Evolutionary conservation across 2,113 vertebrate species (phyloP).

Genomic region (Oxygymnocypris stewartii): DNA sequence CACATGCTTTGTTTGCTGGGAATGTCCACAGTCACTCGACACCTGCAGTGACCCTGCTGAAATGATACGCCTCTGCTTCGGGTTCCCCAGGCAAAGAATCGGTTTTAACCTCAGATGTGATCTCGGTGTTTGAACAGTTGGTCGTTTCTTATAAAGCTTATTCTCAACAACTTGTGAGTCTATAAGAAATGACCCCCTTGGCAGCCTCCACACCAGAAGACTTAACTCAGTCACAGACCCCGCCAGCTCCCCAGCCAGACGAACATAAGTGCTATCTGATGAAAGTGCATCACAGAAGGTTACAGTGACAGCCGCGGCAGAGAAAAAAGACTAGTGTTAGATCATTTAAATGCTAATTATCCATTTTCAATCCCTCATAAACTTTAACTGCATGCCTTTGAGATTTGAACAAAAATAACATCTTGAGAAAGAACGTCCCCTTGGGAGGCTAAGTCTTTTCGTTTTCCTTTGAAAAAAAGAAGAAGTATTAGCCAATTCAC

Average conservation of each 20-base stretch:
- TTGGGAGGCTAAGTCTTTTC: constrained; percentile 37
- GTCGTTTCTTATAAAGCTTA: constrained; percentile 33
- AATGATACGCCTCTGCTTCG: constrained; percentile 11
- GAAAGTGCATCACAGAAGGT: constrained; percentile 48
- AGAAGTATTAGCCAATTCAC: constrained; percentile 28
- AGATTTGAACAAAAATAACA: constrained; percentile 60
- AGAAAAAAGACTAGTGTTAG: constrained; percentile 43
- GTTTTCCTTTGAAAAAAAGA: constrained; percentile 8
- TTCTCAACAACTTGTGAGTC: constrained; percentile 32
- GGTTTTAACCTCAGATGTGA: constrained; percentile 46
- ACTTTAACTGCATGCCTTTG: constrained; percentile 59
- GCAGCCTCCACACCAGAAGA: constrained; percentile 23
- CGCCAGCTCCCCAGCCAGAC: constrained; percentile 16
- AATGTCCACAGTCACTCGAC: constrained; percentile 3
- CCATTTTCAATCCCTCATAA: constrained; percentile 63
- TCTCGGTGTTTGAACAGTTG: constrained; percentile 47
- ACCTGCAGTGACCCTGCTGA: constrained; percentile 33
- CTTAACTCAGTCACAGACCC: constrained; percentile 31
- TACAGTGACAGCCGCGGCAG: constrained; percentile 36
- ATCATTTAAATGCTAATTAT: constrained; percentile 64
- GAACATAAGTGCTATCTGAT: constrained; percentile 37
- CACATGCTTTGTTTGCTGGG: constrained; percentile 36
- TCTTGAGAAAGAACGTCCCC: constrained; percentile 54
- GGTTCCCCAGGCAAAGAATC: constrained; percentile 27
- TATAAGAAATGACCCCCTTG: constrained; percentile 37